A percentile compares a stretch with the other conserved stretches of the same genome.
These are phyloP conservation scores for Myripristis jacobus DNA, from an alignment of 2,797 vertebrate species.

Conservation along the genomic window DNA sequence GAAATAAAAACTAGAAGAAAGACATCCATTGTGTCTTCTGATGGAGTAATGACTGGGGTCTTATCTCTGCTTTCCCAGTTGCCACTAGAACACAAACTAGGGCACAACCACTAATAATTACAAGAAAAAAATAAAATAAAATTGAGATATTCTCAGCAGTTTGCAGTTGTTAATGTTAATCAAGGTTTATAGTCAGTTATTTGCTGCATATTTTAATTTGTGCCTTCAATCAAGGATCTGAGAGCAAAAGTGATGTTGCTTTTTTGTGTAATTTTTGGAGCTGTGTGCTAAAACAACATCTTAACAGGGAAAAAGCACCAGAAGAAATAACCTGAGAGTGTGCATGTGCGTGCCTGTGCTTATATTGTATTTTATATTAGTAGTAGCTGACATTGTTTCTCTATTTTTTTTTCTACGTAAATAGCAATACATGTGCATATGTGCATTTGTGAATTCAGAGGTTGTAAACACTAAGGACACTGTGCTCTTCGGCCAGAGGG, in stretches of 20 bases:
- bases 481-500: conserved; percentile 34
- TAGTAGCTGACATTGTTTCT: no score
- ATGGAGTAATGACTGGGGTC: conserved; percentile 70
- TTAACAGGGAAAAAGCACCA: no score
- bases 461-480: conserved; percentile 37
- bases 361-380: neutral
- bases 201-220: neutral
- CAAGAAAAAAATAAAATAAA: conserved; percentile 9
- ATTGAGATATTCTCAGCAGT: conserved; percentile 18
- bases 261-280: neutral
- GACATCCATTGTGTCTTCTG: conserved; percentile 57
- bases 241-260: neutral
- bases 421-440: neutral
- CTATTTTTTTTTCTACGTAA: no score
- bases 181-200: no score
- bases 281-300: no score
- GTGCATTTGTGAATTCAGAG: conserved; percentile 11
- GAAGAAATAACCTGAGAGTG: neutral
- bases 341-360: neutral
- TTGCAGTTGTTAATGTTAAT: conserved; percentile 1
- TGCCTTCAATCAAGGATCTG: neutral
- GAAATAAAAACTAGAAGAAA: conserved; percentile 57
- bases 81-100: conserved; percentile 48
- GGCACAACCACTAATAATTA: conserved; percentile 37
- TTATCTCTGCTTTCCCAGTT: conserved; percentile 55